Conservation (phyloP, 2,113 vertebrate genomes). For the Mobula birostris region DNA sequence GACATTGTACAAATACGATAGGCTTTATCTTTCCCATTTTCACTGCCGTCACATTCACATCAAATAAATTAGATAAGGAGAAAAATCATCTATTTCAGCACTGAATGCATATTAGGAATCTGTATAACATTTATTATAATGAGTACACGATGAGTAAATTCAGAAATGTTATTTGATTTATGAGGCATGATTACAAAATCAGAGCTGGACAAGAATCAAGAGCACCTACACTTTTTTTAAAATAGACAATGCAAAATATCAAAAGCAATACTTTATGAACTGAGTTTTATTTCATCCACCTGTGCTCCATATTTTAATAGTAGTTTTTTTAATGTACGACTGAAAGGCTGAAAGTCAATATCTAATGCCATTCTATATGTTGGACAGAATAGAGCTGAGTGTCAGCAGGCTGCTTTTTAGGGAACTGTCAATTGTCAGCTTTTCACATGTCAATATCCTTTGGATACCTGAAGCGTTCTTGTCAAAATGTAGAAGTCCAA, state of each 20-base stretch:
- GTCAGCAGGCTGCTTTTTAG: too few species aligned
- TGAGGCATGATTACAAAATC: background rate
- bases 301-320: background rate
- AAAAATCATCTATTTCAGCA: background rate
- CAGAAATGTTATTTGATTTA: constrained; percentile 30
- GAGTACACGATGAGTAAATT: constrained; percentile 17
- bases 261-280: background rate
- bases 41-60: constrained; percentile 5
- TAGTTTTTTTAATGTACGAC: background rate
- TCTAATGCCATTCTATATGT: too few species aligned
- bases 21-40: background rate
- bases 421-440: too few species aligned
- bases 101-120: constrained; percentile 26
- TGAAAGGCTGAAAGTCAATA: background rate
- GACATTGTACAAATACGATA: background rate
- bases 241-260: background rate
- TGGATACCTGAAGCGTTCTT: too few species aligned
- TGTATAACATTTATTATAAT: constrained; percentile 15
- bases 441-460: too few species aligned
- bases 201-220: background rate
- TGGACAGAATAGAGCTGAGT: too few species aligned
- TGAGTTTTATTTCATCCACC: background rate
- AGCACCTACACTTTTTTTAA: background rate
- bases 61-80: constrained; percentile 3
- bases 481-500: too few species aligned